Conservation (phyloP, 2,888 invertebrate genomes). For the Leuctra nigra region DNA sequence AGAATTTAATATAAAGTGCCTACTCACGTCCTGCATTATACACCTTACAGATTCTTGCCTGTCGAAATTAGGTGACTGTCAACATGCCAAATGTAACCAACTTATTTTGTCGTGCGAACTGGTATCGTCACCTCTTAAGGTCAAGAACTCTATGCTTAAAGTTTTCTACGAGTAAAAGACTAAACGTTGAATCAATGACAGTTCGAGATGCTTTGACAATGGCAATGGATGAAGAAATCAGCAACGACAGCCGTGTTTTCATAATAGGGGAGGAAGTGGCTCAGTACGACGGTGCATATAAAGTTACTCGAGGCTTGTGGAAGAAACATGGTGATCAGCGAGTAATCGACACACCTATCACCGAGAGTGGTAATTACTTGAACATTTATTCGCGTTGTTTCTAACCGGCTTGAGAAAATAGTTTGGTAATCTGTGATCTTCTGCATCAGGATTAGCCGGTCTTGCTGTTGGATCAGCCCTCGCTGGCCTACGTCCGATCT, state of each 20-base stretch:
- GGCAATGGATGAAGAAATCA: conserved; percentile 58
- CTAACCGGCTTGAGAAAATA: too few relatives aligned
- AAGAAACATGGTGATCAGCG: conserved; percentile 58
- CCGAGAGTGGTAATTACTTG: conserved; percentile 47
- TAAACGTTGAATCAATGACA: background rate
- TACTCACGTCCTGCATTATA: background rate
- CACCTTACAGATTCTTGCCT: too few relatives aligned
- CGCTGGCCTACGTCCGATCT: conserved; percentile 59
- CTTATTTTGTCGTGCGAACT: too few relatives aligned
- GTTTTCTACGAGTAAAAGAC: background rate
- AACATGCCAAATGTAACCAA: too few relatives aligned
- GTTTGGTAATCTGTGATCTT: too few relatives aligned
- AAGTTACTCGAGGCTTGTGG: conserved; percentile 55
- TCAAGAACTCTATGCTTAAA: too few relatives aligned
- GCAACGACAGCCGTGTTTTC: conserved; percentile 50
- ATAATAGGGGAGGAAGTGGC: conserved; percentile 60
- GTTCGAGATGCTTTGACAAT: conserved; percentile 56
- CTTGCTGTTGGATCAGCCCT: conserved; percentile 62
- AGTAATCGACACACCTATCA: conserved; percentile 60
- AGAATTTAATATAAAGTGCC: background rate
- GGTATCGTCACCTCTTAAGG: too few relatives aligned
- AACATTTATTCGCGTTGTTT: too few relatives aligned
- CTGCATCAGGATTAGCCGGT: conserved; percentile 50
- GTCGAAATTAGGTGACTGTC: too few relatives aligned
- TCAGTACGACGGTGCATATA: conserved; percentile 55